Evolutionary conservation across 2,797 vertebrate genomes (phyloP).

Genomic region (Vespertilio murinus): DNA sequence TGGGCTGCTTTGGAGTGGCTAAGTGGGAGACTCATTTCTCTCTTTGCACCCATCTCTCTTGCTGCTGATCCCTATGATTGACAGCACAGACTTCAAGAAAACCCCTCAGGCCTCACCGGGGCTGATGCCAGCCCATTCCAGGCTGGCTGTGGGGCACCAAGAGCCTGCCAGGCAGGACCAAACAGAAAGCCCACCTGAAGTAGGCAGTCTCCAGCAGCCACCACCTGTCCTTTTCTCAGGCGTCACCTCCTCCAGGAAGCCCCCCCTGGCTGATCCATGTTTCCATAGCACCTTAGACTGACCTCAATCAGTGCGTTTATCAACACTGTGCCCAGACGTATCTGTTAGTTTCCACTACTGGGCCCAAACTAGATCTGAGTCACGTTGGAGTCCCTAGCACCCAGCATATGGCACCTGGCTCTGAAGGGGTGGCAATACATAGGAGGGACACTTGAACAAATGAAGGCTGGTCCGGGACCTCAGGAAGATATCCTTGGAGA

Average conservation of each 20-base stretch:
- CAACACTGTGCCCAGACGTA: not conserved
- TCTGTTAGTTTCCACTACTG: not conserved
- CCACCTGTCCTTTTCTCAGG: not conserved
- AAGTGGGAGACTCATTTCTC: not conserved
- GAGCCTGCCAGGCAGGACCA: not conserved
- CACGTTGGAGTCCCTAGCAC: not conserved
- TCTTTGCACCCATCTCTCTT: not conserved
- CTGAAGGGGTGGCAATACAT: not conserved
- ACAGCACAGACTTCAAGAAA: not conserved
- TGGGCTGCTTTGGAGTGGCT: not conserved
- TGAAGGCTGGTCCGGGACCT: not conserved
- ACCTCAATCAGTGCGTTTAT: not conserved
- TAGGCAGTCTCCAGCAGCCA: not conserved
- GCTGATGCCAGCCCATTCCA: not conserved
- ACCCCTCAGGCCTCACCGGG: not conserved
- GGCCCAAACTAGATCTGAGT: not conserved
- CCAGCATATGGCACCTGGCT: not conserved
- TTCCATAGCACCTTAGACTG: not conserved
- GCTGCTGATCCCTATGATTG: not conserved
- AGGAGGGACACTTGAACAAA: not conserved
- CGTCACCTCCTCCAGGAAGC: not conserved
- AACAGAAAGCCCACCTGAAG: not conserved
- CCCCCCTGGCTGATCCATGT: not conserved
- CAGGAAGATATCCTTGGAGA: not conserved
- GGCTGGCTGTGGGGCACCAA: not conserved